These are phyloP conservation scores for Nomada fabriciana DNA, from an alignment of 2,888 invertebrate species.

Conservation along the genomic window DNA sequence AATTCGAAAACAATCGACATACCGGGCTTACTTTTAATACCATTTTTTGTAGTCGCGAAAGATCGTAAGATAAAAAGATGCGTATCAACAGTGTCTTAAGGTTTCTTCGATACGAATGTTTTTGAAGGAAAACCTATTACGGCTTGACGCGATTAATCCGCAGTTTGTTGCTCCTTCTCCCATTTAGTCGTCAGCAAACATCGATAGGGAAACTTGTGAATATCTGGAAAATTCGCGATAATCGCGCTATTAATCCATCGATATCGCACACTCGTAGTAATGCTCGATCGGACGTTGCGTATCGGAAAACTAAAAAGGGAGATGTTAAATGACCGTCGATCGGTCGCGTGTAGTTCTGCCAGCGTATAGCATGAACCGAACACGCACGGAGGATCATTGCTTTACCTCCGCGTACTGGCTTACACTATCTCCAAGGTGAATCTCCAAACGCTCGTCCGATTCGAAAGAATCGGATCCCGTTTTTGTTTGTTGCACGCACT, in stretches of 20 bases:
- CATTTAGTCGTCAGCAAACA: no score
- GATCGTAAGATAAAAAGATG: background rate
- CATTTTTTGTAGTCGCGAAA: background rate
- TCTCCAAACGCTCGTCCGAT: background rate
- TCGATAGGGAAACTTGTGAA: no score
- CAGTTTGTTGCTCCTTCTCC: no score
- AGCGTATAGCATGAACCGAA: background rate
- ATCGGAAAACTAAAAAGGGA: no score
- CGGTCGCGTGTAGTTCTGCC: background rate
- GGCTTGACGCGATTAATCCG: no score
- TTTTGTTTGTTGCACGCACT: slow-evolving; percentile 50
- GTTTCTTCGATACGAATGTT: no score
- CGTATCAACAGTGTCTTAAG: background rate
- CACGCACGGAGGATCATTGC: background rate
- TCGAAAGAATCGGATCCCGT: slow-evolving; percentile 2
- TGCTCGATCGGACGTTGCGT: no score
- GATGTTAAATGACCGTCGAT: no score
- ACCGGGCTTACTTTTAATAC: background rate
- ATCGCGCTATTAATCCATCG: no score
- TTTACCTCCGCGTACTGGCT: background rate
- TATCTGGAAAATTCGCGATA: no score
- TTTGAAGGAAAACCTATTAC: no score
- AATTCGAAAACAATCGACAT: background rate
- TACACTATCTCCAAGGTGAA: background rate
- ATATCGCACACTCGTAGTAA: no score